Evolutionary conservation across 2,113 vertebrate genomes (phyloP), one percentile per base, ranked within the genome.

Genomic region (Piaya cayana): DNA sequence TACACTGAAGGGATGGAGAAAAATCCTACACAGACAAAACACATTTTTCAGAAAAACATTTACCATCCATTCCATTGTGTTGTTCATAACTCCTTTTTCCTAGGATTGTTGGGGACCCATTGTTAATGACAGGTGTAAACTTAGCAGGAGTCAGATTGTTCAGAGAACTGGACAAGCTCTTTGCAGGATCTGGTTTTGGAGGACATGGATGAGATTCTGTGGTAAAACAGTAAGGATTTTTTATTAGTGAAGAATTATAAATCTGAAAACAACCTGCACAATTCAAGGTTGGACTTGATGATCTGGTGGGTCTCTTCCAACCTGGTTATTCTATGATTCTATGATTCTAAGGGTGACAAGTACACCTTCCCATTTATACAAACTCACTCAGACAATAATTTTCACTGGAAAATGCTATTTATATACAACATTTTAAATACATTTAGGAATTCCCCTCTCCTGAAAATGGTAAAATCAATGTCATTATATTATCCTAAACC

Each of bases 11-110:
- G 18, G 36, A 88, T 25, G 68, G 36, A 82, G 47, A 82, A 84
- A 84, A 71, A 81, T 23, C 20, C 63, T 78, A 82, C 0, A 60
- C 5, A 74, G 43, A 53, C 15, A 59, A 88, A 3, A 49, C 3
- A 45, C 11, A 55, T 39, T 59, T 49, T 83, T 26, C 53, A 90
- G 62, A 47, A 74, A 77, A 70, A 78, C 78, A 90, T 98, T 98
- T 98, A 99, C 99, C 99, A 55, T 99, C 99, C 92, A 99, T 98
- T 74, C 99, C 99, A 34, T 99, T 99, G 98, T 99, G 99, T 95
- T 99, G 99, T 60, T 99, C 99, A 0, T 99, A 99, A 97, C 97
- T 98, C 93, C 99, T 98, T 88, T 99, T 99, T 87, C 99, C 99
- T 93, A 99, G 97, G 97, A 99, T 99, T 96, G 99, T 99, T 65